These are phyloP conservation scores for Atrina japonica DNA, from an alignment of 2,888 invertebrate genomes.

Conservation along the genomic window DNA sequence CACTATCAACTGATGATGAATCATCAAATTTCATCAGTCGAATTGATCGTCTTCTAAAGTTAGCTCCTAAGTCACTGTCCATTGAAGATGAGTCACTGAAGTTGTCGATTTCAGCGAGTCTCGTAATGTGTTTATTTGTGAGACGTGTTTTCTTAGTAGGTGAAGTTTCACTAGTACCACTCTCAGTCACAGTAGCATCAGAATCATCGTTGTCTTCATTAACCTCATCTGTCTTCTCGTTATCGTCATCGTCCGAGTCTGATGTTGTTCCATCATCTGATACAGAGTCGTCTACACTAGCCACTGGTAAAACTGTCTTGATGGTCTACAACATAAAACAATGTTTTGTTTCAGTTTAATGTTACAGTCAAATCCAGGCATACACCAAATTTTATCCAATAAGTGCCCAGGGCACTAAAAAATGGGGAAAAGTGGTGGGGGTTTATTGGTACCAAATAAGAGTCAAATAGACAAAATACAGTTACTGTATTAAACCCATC, in stretches of 20 bases:
- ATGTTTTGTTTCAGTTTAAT: too few relatives aligned
- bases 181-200: constrained; percentile 34
- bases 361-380: too few relatives aligned
- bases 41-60: too few relatives aligned
- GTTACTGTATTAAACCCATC: too few relatives aligned
- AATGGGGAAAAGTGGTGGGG: too few relatives aligned
- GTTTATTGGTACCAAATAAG: too few relatives aligned
- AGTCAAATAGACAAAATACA: too few relatives aligned
- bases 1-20: too few relatives aligned
- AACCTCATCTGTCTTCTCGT: constrained; percentile 19
- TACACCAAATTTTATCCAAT: too few relatives aligned
- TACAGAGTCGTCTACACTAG: constrained; percentile 32
- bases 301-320: constrained; percentile 60
- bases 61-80: constrained; percentile 13
- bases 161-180: constrained; percentile 32
- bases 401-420: too few relatives aligned
- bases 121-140: constrained; percentile 20
- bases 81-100: constrained; percentile 26
- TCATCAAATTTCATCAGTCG: too few relatives aligned
- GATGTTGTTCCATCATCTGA: constrained; percentile 2
- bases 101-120: constrained; percentile 26
- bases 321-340: constrained; percentile 62
- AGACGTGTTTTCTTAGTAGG: constrained; percentile 11
- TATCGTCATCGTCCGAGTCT: constrained; percentile 18
- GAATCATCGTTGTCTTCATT: constrained; percentile 36